These are phyloP conservation scores for Paramisgurnus dabryanus DNA, from an alignment of 2,113 vertebrate species.

Conservation along the genomic window DNA sequence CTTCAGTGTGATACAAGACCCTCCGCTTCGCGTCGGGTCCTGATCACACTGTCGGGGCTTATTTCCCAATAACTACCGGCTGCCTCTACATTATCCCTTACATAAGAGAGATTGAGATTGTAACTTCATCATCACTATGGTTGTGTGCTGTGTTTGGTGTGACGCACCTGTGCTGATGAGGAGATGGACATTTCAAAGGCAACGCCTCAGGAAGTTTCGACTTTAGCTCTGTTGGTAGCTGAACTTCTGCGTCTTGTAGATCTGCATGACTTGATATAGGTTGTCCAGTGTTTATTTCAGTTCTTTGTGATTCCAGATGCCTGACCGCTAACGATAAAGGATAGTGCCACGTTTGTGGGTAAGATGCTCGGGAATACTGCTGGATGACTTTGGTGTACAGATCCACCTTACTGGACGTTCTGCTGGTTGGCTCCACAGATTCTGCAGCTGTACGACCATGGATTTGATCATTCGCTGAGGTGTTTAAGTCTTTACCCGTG, in stretches of 20 bases:
- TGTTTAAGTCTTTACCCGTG: background rate
- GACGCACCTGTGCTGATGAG: constrained; percentile 86
- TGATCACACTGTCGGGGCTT: too few relatives aligned
- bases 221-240: constrained; percentile 13
- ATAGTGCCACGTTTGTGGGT: constrained; percentile 77
- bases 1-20: too few relatives aligned
- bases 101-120: background rate
- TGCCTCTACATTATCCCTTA: too few relatives aligned
- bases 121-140: background rate
- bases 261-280: background rate
- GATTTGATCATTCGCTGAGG: background rate
- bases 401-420: background rate
- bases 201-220: constrained; percentile 74
- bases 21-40: too few relatives aligned
- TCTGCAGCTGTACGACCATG: background rate
- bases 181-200: constrained; percentile 79
- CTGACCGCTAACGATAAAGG: constrained; percentile 80
- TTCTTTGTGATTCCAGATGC: constrained; percentile 49
- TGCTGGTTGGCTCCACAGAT: background rate
- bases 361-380: constrained; percentile 73
- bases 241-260: background rate
- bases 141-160: background rate
- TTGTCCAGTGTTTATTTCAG: constrained; percentile 1
- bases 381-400: constrained; percentile 63
- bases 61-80: too few relatives aligned